phyloP scores from a whole-genome alignment of 2,888 invertebrate genomes.

The Selenia dentaria region DNA sequence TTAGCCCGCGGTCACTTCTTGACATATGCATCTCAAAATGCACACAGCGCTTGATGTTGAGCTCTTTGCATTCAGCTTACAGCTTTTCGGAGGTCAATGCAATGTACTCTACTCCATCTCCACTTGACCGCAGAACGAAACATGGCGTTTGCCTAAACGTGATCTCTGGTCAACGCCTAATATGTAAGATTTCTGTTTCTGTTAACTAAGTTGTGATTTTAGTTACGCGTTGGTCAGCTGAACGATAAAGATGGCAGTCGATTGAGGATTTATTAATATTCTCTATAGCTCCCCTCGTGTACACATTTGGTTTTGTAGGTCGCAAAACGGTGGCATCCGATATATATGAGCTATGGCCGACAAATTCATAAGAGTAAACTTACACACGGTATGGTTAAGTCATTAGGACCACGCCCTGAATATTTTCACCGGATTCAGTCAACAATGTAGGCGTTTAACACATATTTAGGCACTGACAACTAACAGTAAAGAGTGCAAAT shows the following conservation, averaged over 20 bases:
- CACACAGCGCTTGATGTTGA: too few relatives aligned
- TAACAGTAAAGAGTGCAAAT: slow-evolving; percentile 10
- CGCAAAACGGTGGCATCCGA: slow-evolving; percentile 65
- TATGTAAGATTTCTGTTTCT: too few relatives aligned
- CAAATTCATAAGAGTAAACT: slow-evolving; percentile 58
- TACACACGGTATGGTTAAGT: slow-evolving; percentile 39
- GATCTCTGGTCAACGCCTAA: too few relatives aligned
- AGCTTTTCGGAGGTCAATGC: too few relatives aligned
- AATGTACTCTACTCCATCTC: too few relatives aligned
- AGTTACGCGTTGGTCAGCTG: slow-evolving; percentile 28
- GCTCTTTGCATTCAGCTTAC: too few relatives aligned
- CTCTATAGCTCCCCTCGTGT: slow-evolving; percentile 52
- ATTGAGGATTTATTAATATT: slow-evolving; percentile 57
- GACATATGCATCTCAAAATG: too few relatives aligned
- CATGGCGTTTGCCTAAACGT: too few relatives aligned
- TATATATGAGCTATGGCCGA: slow-evolving; percentile 56
- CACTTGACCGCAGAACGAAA: too few relatives aligned
- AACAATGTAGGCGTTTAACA: slow-evolving; percentile 24
- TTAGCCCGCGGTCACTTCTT: too few relatives aligned
- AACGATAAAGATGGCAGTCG: slow-evolving; percentile 32
- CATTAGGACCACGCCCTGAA: slow-evolving; percentile 48
- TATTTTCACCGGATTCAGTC: slow-evolving; percentile 42
- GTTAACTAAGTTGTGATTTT: too few relatives aligned
- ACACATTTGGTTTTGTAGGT: slow-evolving; percentile 66
- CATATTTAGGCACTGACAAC: slow-evolving; percentile 6